Percentiles rank a stretch among this genome's conserved stretches.
Conservation (phyloP, 2,888 invertebrate genomes). For the Caenorhabditis parvicauda region DNA sequence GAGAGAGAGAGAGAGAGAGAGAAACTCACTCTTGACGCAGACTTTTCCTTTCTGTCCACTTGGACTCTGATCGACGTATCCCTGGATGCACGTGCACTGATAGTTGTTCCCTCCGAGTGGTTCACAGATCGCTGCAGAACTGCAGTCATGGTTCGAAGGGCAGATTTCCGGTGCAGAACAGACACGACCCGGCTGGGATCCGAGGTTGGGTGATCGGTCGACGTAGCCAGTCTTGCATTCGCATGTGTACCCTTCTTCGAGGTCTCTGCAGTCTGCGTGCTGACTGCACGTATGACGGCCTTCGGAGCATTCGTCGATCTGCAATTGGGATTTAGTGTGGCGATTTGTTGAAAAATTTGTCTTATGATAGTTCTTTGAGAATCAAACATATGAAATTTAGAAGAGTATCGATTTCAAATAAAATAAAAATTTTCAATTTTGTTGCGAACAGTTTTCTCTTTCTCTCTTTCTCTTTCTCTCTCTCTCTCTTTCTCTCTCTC, state of each 20-base stretch:
- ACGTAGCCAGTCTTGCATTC: slow-evolving; percentile 62
- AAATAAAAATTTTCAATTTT: too few relatives aligned
- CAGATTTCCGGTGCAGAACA: slow-evolving; percentile 61
- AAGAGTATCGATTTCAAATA: too few relatives aligned
- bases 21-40: slow-evolving; percentile 54
- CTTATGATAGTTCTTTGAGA: too few relatives aligned
- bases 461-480: too few relatives aligned
- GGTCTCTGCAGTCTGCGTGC: slow-evolving; percentile 61
- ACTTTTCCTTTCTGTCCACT: slow-evolving; percentile 48
- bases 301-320: slow-evolving; percentile 54
- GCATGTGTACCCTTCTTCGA: slow-evolving; percentile 62
- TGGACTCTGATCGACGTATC: slow-evolving; percentile 59
- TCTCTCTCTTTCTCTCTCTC: too few relatives aligned
- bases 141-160: slow-evolving; percentile 61
- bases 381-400: too few relatives aligned
- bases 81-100: slow-evolving; percentile 61
- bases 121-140: slow-evolving; percentile 60
- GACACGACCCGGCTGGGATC: slow-evolving; percentile 58
- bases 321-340: background rate
- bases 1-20: too few relatives aligned
- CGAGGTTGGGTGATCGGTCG: slow-evolving; percentile 60
- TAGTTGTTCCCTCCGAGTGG: slow-evolving; percentile 61
- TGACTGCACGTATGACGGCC: slow-evolving; percentile 57
- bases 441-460: too few relatives aligned
- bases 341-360: too few relatives aligned